These are phyloP conservation scores for Lepidurus arcticus DNA, from an alignment of 1,140 invertebrate species.

Conservation along the genomic window DNA sequence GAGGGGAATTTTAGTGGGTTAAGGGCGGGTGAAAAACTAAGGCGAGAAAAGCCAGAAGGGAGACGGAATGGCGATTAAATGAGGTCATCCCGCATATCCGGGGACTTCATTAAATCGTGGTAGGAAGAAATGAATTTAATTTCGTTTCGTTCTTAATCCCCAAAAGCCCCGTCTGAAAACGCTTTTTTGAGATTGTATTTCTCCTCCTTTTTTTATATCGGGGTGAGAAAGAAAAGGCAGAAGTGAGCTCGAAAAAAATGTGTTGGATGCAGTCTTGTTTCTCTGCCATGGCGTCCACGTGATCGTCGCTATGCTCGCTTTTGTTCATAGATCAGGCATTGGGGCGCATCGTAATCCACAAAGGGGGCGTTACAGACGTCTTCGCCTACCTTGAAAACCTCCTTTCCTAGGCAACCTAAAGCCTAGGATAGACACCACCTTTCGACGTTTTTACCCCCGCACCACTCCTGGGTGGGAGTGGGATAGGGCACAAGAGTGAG, in stretches of 20 bases:
- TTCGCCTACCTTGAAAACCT: slow-evolving; percentile 2
- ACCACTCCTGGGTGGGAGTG: background rate
- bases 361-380: background rate
- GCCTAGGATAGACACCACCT: background rate
- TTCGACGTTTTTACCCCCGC: background rate
- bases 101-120: background rate
- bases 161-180: no score
- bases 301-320: background rate
- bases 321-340: slow-evolving; percentile 19
- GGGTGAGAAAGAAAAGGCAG: no score
- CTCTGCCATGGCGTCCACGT: background rate
- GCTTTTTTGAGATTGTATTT: no score
- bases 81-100: slow-evolving; percentile 20
- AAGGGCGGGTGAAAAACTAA: background rate
- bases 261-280: background rate
- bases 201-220: background rate
- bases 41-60: slow-evolving; percentile 13
- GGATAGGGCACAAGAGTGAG: background rate
- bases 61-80: slow-evolving; percentile 15
- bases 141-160: no score
- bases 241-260: no score
- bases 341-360: slow-evolving; percentile 1
- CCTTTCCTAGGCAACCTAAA: slow-evolving; percentile 2
- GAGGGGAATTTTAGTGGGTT: background rate
- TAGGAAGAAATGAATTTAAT: background rate